phyloP scores from a whole-genome alignment of 53 echinoderm and acorn worm species.

The Astropecten irregularis region DNA sequence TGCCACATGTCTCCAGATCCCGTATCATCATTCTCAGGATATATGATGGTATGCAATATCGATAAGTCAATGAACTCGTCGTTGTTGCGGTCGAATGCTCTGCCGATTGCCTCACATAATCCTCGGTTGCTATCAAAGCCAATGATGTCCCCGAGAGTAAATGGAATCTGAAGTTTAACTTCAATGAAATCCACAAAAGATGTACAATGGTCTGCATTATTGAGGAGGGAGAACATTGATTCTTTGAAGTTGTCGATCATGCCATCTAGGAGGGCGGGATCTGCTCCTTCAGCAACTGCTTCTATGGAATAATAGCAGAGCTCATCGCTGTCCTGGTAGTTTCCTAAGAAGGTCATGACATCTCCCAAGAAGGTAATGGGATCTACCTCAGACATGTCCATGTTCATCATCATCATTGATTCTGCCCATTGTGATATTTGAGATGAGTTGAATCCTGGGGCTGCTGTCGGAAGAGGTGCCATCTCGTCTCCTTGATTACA shows the following conservation, averaged over 20 bases:
- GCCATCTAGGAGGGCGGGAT: neutral
- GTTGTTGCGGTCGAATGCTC: neutral
- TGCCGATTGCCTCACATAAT: conserved; percentile 3
- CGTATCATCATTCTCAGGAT: neutral
- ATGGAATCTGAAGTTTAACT: neutral
- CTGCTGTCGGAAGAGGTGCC: neutral
- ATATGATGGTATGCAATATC: neutral
- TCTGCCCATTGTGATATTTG: conserved; percentile 7
- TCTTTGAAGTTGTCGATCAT: conserved; percentile 3
- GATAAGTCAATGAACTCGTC: neutral
- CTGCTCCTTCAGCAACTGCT: conserved; percentile 6
- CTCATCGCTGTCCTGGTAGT: conserved; percentile 14
- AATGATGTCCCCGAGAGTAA: neutral
- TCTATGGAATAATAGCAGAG: conserved; percentile 8
- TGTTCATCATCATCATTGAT: neutral
- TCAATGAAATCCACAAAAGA: conserved; percentile 15
- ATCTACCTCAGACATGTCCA: conserved; percentile 4
- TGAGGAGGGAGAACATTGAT: neutral
- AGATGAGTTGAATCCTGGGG: neutral
- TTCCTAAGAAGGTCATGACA: conserved; percentile 6
- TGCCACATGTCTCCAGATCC: no score
- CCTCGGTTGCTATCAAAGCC: conserved; percentile 12
- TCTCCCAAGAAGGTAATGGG: neutral
- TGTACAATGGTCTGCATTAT: conserved; percentile 3
- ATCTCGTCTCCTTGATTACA: neutral